A percentile compares a stretch with the other conserved stretches of the same genome.
These are phyloP conservation scores for Nerophis ophidion DNA, from an alignment of 2,113 vertebrate genomes.

Conservation along the genomic window DNA sequence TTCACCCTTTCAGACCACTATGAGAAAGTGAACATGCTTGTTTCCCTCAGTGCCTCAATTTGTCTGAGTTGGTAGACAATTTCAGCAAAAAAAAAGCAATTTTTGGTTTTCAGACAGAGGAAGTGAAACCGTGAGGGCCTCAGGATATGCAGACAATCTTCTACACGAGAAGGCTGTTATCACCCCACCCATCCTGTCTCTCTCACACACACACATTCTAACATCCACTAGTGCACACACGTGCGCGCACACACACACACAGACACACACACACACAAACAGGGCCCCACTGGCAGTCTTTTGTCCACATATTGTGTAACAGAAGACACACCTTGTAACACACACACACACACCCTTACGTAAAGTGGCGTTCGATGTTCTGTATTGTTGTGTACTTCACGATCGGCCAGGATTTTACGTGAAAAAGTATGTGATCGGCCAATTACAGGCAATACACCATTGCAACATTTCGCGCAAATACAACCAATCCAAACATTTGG, in stretches of 20 bases:
- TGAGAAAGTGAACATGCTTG: neutral
- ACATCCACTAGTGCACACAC: constrained; percentile 26
- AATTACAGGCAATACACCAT: no score
- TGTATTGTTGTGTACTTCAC: no score
- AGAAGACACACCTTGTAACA: no score
- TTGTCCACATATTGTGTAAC: constrained; percentile 20
- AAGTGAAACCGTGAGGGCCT: constrained; percentile 40
- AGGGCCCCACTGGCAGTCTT: constrained; percentile 36
- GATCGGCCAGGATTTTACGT: no score
- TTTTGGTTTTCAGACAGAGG: constrained; percentile 45
- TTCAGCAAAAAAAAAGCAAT: no score
- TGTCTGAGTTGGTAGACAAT: neutral
- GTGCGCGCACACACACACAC: constrained; percentile 13
- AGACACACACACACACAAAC: no score
- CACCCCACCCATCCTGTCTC: constrained; percentile 58
- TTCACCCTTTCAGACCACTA: neutral
- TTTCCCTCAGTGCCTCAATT: neutral
- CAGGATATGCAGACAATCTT: constrained; percentile 35
- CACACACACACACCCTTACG: no score
- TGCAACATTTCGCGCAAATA: no score
- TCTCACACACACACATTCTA: constrained; percentile 11
- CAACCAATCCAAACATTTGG: no score
- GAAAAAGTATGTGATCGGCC: no score
- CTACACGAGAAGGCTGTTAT: constrained; percentile 44
- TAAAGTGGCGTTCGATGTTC: no score